Percentiles rank a stretch among this genome's conserved stretches.
phyloP scores from a whole-genome alignment of 2,113 vertebrate genomes.

The Rhinogobius similis region DNA sequence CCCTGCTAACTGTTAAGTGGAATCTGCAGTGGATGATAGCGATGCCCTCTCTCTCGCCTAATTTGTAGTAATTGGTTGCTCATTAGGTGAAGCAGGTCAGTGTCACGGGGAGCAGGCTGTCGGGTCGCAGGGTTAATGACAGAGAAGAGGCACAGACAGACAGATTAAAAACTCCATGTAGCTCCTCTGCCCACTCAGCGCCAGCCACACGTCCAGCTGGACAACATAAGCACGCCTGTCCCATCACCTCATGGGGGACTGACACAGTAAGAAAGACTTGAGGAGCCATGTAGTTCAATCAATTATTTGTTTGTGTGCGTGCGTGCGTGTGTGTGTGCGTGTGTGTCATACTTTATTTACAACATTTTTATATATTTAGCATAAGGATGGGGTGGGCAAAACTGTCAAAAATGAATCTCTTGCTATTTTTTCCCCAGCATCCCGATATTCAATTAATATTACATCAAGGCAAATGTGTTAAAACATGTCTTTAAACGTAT shows the following conservation, averaged over 20 bases:
- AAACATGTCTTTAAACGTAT: too few species aligned
- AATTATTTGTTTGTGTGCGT: too few species aligned
- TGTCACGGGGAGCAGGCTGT: conserved; percentile 75
- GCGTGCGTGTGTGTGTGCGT: too few species aligned
- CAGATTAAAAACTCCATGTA: conserved; percentile 65
- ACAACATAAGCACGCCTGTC: conserved; percentile 36
- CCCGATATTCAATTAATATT: too few species aligned
- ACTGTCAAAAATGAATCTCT: too few species aligned
- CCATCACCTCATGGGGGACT: conserved; percentile 7
- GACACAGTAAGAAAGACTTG: not conserved
- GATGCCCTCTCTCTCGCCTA: conserved; percentile 72
- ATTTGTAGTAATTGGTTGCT: conserved; percentile 82
- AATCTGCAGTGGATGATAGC: conserved; percentile 63
- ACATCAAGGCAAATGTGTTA: too few species aligned
- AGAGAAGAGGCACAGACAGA: conserved; percentile 70
- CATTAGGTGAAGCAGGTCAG: conserved; percentile 78
- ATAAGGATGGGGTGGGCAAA: too few species aligned
- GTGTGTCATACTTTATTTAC: too few species aligned
- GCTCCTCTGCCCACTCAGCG: conserved; percentile 42
- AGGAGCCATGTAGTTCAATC: not conserved
- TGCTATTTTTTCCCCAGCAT: too few species aligned
- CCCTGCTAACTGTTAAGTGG: conserved; percentile 58
- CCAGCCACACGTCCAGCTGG: conserved; percentile 54
- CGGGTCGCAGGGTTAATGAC: conserved; percentile 78
- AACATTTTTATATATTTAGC: too few species aligned